phyloP scores from a whole-genome alignment of 2,888 invertebrate genomes.

The Xestia sexstrigata region DNA sequence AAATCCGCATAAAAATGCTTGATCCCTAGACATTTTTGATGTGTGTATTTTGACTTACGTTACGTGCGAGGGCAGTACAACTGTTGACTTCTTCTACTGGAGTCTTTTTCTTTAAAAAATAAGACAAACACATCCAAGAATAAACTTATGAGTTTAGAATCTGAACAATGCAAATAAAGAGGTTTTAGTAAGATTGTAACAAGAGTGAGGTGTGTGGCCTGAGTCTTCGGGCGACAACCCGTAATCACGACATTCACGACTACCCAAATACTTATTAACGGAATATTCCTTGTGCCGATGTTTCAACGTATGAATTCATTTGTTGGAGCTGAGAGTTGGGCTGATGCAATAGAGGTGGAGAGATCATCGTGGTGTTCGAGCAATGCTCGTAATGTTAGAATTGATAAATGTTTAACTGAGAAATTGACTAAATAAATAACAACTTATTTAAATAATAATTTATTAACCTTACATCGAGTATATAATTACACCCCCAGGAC shows the following conservation, averaged over 20 bases:
- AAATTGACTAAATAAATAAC: not conserved
- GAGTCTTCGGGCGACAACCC: constrained; percentile 57
- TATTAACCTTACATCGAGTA: not conserved
- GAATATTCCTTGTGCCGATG: constrained; percentile 39
- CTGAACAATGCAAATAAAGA: constrained; percentile 70
- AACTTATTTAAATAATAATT: not conserved
- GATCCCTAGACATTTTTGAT: too few relatives aligned
- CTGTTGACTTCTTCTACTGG: not conserved
- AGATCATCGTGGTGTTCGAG: not conserved
- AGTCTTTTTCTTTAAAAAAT: not conserved
- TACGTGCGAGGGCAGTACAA: not conserved
- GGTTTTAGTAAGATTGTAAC: constrained; percentile 73
- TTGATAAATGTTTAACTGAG: not conserved
- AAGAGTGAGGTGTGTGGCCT: constrained; percentile 73
- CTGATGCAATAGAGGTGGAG: not conserved
- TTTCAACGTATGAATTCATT: constrained; percentile 25
- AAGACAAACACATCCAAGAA: constrained; percentile 36
- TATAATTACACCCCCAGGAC: not conserved
- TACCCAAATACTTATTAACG: constrained; percentile 73
- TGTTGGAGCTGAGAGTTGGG: too few relatives aligned
- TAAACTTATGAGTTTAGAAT: constrained; percentile 76
- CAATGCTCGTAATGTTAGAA: not conserved
- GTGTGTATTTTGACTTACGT: too few relatives aligned
- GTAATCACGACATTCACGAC: constrained; percentile 65
- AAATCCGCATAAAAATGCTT: too few relatives aligned